A percentile compares a stretch with the other conserved stretches of the same genome.
phyloP scores from a whole-genome alignment of 2,113 vertebrate genomes.

The Callocephalon fimbriatum region DNA sequence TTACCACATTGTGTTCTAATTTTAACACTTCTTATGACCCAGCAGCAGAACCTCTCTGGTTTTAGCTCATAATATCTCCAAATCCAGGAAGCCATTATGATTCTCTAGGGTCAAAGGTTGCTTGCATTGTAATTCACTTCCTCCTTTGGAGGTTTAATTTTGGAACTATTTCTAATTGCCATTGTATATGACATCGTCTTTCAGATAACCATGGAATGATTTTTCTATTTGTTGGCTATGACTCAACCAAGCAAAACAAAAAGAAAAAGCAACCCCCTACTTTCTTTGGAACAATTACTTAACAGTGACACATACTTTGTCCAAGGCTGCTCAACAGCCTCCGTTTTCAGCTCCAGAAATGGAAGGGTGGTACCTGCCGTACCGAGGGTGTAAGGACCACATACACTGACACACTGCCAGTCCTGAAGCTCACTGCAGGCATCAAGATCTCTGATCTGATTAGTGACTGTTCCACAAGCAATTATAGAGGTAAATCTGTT shows the following conservation, averaged over 20 bases:
- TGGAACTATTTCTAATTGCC: constrained; percentile 76
- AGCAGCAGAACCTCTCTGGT: constrained; percentile 63
- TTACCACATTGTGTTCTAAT: constrained; percentile 93
- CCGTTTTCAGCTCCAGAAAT: neutral
- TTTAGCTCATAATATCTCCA: constrained; percentile 76
- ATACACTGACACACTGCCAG: neutral
- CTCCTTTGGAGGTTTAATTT: constrained; percentile 87
- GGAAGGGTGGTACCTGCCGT: neutral
- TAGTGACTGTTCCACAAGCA: neutral
- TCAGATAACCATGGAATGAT: constrained; percentile 75
- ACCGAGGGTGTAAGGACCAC: neutral
- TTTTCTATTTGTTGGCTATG: constrained; percentile 71
- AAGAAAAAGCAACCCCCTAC: neutral
- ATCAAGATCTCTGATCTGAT: neutral
- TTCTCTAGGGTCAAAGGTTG: constrained; percentile 90
- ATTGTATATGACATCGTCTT: constrained; percentile 75
- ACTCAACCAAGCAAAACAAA: constrained; percentile 47
- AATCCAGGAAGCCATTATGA: constrained; percentile 83
- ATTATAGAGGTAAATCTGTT: neutral
- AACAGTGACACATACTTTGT: neutral
- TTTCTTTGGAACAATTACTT: constrained; percentile 64
- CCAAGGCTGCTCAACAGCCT: neutral
- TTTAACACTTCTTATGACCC: constrained; percentile 83
- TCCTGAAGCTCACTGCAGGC: neutral
- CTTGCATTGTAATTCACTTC: constrained; percentile 93